Evolutionary conservation across 2,797 vertebrate species (phyloP), one percentile per base, ranked within the genome.

Genomic region (Anguilla marmorata): DNA sequence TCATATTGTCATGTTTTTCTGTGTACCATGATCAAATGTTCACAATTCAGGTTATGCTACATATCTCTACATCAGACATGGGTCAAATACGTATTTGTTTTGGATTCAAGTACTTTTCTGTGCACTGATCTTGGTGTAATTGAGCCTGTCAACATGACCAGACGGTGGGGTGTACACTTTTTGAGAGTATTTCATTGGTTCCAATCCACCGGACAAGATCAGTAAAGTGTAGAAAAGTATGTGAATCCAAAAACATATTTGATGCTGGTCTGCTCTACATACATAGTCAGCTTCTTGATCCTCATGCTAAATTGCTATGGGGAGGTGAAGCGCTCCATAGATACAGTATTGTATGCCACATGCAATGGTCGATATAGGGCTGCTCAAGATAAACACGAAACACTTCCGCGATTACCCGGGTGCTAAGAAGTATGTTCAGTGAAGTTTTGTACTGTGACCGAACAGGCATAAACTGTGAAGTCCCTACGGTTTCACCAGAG

Each of bases 381-480:
- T 80, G 76, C 76, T 80, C 16, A 80, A 48, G 76, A 48, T 48
- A 45, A 45, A 48, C 76, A 80, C 37, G 24, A 80, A 48, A n/a
- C 41, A 21, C 41, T 41, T 79, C 2, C 19, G 76, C 14, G 14
- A 76, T 33, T 76, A 12, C 37, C 30, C 33, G 12, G 33, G 72
- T 80, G 37, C 41, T 80, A 2, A 48, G 37, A 24, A 76, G 72
- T 33, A 33, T 37, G 16, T 37, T 76, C 72, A 11, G 72, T 76
- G 72, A 76, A 48, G 76, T 21, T 80, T 16, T 24, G n/a, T 48
- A 2, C 21, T 48, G 16, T 80, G 41, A 21, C 37, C 76, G 48
- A 80, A 80, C 41, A 80, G 76, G 37, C 19, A 41, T 19, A 80
- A 41, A 80, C 21, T 80, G 76, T 80, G 76, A 80, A 80, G 41